Percentiles rank a stretch among this genome's conserved stretches.
Conservation (phyloP, 1,140 invertebrate genomes). For the Drosophila pandora region DNA sequence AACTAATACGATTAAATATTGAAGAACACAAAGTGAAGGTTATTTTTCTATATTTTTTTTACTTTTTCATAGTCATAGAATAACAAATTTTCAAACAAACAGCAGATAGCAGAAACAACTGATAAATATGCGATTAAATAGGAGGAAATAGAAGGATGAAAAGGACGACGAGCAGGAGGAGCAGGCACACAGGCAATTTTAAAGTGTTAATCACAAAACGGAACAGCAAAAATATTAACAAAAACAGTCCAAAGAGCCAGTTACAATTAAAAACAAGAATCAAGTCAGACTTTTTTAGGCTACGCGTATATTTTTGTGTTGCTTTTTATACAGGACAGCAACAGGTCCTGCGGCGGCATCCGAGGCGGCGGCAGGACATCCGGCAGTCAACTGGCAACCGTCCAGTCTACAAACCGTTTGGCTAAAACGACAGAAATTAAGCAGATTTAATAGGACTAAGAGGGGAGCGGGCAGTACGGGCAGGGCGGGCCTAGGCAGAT, state of each 20-base stretch:
- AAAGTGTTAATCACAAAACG: slow-evolving; percentile 26
- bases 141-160: not conserved
- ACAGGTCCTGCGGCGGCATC: slow-evolving; percentile 22
- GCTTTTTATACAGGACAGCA: slow-evolving; percentile 70
- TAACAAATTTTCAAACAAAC: slow-evolving; percentile 73
- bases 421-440: slow-evolving; percentile 49
- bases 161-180: not conserved
- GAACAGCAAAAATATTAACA: slow-evolving; percentile 47
- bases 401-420: slow-evolving; percentile 76
- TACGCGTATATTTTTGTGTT: slow-evolving; percentile 73
- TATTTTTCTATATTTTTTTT: slow-evolving; percentile 83
- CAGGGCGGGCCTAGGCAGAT: not conserved
- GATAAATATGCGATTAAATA: slow-evolving; percentile 28
- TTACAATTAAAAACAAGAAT: slow-evolving; percentile 32
- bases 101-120: slow-evolving; percentile 24
- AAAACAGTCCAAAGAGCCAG: slow-evolving; percentile 61
- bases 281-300: slow-evolving; percentile 67
- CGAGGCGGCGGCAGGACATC: slow-evolving; percentile 31
- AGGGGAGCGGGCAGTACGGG: not conserved
- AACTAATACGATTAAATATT: slow-evolving; percentile 58
- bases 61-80: slow-evolving; percentile 83
- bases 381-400: slow-evolving; percentile 71
- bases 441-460: slow-evolving; percentile 17
- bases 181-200: slow-evolving; percentile 39
- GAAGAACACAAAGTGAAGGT: slow-evolving; percentile 77